Conservation (phyloP, 2,888 invertebrate genomes). For the Thalpophila matura region DNA sequence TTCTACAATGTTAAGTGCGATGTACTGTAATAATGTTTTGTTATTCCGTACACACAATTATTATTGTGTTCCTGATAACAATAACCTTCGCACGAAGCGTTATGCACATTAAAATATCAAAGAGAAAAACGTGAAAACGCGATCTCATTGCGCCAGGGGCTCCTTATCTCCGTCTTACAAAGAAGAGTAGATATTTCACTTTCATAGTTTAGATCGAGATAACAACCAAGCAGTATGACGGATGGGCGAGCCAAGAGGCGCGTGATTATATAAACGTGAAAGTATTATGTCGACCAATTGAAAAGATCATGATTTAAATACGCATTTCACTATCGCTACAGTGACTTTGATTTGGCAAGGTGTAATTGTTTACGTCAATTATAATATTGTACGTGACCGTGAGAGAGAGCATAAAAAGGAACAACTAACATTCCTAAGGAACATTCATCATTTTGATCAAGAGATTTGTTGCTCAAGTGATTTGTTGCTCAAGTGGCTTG, state of each 20-base stretch:
- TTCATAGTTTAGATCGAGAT: conserved; percentile 83
- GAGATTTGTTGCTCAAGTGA: conserved; percentile 21
- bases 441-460: conserved; percentile 15
- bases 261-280: conserved; percentile 85
- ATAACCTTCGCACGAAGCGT: conserved; percentile 43
- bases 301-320: conserved; percentile 76
- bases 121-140: conserved; percentile 61
- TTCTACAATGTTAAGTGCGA: conserved; percentile 63
- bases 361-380: conserved; percentile 55
- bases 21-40: conserved; percentile 37
- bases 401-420: conserved; percentile 46
- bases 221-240: conserved; percentile 80
- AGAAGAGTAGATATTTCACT: conserved; percentile 79
- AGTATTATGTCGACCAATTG: conserved; percentile 83
- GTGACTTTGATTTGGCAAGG: conserved; percentile 66
- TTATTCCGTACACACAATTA: conserved; percentile 41
- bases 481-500: conserved; percentile 20
- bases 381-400: conserved; percentile 55
- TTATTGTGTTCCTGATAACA: conserved; percentile 48
- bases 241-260: conserved; percentile 81
- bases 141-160: conserved; percentile 54
- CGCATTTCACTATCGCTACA: conserved; percentile 64
- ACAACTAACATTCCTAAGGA: conserved; percentile 16
- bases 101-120: conserved; percentile 55
- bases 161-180: conserved; percentile 75